Evolutionary conservation across 2,113 vertebrate species (phyloP).

Genomic region (Paedocypris sp.): DNA sequence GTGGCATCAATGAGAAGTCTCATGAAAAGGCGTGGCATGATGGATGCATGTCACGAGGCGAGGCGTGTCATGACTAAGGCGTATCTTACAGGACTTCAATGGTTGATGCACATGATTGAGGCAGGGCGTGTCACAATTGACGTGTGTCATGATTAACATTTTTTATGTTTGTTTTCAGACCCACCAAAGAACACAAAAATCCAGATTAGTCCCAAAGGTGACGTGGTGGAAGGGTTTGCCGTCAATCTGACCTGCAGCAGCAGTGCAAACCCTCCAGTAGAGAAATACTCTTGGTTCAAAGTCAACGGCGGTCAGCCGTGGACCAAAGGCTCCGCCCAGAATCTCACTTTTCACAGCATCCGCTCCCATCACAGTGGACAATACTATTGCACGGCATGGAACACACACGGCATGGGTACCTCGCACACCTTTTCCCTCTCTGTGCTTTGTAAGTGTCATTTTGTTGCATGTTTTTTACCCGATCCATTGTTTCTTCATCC

Average conservation of each 20-base stretch:
- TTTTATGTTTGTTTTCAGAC: slow-evolving; percentile 37
- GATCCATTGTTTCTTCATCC: background rate
- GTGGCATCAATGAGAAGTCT: too few species aligned
- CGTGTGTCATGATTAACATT: too few species aligned
- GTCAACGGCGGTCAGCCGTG: slow-evolving; percentile 49
- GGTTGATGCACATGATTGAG: too few species aligned
- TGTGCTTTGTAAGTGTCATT: slow-evolving; percentile 58
- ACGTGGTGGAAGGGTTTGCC: slow-evolving; percentile 55
- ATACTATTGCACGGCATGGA: slow-evolving; percentile 60
- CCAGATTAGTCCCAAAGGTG: slow-evolving; percentile 47
- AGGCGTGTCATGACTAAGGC: too few species aligned
- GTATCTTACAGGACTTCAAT: too few species aligned
- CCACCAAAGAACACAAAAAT: slow-evolving; percentile 57
- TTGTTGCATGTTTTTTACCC: background rate
- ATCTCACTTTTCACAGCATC: slow-evolving; percentile 49
- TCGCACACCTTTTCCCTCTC: slow-evolving; percentile 44
- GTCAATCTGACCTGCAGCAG: slow-evolving; percentile 57
- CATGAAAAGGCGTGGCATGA: too few species aligned
- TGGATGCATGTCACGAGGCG: too few species aligned
- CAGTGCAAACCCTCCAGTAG: slow-evolving; percentile 46
- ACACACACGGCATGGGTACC: slow-evolving; percentile 49
- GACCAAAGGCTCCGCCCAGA: slow-evolving; percentile 48
- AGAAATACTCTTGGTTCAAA: slow-evolving; percentile 56
- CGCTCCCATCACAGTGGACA: slow-evolving; percentile 53
- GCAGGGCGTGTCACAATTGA: too few species aligned